Base-by-base conservation (phyloP, 2,888 invertebrate genomes). In the Heliconius ethilla region DNA sequence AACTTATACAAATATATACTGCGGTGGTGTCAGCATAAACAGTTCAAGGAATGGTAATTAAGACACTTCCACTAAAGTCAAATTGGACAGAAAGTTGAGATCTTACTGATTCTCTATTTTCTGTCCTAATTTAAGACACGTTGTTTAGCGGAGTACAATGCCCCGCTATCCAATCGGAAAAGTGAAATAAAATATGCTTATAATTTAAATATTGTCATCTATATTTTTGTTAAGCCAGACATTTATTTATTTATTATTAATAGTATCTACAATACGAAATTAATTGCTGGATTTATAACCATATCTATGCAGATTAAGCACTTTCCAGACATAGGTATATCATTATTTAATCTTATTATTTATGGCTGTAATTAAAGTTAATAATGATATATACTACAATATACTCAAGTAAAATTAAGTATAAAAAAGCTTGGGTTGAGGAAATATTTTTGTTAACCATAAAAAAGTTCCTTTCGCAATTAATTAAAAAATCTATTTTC, bases 201-300 rank as follows among this genome's bases (percentile, higher is more conserved):
- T n/a, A n/a, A 37, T 37, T 67, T 37, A 37, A 22, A 67, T 66
- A 67, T 67, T 37, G 7, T 37, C n/a, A 40, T 6, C 15, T 13
- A 67, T 67, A 27, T 40, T 40, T 67, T 25, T 40, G 15, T 25
- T 25, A 40, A 67, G 25, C 40, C n/a, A 15, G 25, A n/a, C n/a
- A n/a, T n/a, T n/a, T 13, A 67, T 40, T 67, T 67, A 40, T 67
- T 66, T 40, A 67, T 7, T 67, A 13, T n/a, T 40, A 40, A 67
- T 67, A 13, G 13, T 29, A n/a, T n/a, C n/a, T n/a, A 29, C 13
- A n/a, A 67, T 67, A 40, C 40, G 37, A 67, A 67, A 37, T n/a
- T 51, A 37, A 67, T 67, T 40, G n/a, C 37, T 40, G 67, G 67
- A 67, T 67, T 40, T 67, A 67, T 40, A n/a, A 9, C 40, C 40